Percentiles rank a stretch among this genome's conserved stretches.
Conservation (phyloP, 2,797 vertebrate species). For the Danio albolineatus region DNA sequence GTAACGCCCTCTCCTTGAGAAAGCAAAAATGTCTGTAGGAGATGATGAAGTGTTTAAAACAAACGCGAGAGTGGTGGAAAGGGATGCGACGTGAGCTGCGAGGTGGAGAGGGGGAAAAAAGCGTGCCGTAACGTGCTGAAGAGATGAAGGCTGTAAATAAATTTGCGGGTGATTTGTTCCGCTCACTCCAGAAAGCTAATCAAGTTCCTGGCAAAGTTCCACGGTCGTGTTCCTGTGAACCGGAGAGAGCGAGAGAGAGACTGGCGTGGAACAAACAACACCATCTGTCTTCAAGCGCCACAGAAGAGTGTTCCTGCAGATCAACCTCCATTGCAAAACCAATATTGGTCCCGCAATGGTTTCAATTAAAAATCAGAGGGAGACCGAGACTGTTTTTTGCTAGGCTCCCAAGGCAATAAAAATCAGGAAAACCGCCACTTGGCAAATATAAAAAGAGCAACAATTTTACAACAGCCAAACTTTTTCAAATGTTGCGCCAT, state of each 20-base stretch:
- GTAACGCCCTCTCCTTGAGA: constrained; percentile 66
- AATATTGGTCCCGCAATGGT: constrained; percentile 68
- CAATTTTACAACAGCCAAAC: constrained; percentile 63
- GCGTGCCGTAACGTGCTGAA: constrained; percentile 57
- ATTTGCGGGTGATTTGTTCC: constrained; percentile 65
- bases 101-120: constrained; percentile 43
- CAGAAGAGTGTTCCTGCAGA: constrained; percentile 62
- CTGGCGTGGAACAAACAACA: constrained; percentile 69
- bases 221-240: constrained; percentile 42
- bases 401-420: constrained; percentile 63
- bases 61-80: constrained; percentile 25
- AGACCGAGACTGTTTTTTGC: constrained; percentile 36
- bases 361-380: constrained; percentile 71
- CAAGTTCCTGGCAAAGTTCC: constrained; percentile 52
- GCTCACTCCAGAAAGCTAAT: constrained; percentile 61
- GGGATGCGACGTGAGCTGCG: constrained; percentile 43
- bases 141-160: constrained; percentile 67
- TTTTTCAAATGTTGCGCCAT: constrained; percentile 65
- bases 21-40: constrained; percentile 59
- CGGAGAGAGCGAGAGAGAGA: constrained; percentile 1
- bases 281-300: constrained; percentile 71
- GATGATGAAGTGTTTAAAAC: constrained; percentile 68
- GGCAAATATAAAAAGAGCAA: constrained; percentile 72
- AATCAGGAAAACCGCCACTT: constrained; percentile 65
- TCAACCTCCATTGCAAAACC: constrained; percentile 66